These are phyloP conservation scores for Pandemis cinnamomeana DNA, from an alignment of 2,888 invertebrate genomes.

Conservation along the genomic window DNA sequence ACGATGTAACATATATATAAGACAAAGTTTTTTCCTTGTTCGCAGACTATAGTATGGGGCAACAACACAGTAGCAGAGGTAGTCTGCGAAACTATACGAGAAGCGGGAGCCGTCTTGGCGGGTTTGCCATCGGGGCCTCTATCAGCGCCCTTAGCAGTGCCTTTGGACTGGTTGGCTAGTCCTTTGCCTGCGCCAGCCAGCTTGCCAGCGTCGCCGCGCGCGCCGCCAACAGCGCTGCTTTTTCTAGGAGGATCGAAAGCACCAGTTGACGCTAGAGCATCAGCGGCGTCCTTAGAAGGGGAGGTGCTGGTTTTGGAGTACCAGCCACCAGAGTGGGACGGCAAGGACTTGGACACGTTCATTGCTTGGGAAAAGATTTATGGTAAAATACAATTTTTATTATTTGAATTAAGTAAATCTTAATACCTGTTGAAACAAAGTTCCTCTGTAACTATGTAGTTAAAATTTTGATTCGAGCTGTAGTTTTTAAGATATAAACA, in stretches of 20 bases:
- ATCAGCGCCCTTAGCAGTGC: constrained; percentile 64
- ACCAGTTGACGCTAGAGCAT: constrained; percentile 85
- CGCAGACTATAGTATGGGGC: constrained; percentile 74
- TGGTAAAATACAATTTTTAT: constrained; percentile 57
- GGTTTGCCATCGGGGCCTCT: constrained; percentile 74
- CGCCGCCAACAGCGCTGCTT: constrained; percentile 77
- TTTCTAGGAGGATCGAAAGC: constrained; percentile 87
- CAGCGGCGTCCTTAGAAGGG: constrained; percentile 84
- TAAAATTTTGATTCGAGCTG: too few species aligned
- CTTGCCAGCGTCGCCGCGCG: constrained; percentile 51
- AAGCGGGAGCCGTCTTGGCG: constrained; percentile 72
- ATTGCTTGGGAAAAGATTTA: constrained; percentile 81
- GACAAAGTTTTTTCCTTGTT: constrained; percentile 46
- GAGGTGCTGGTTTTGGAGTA: constrained; percentile 87
- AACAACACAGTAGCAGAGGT: constrained; percentile 78
- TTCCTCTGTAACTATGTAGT: too few species aligned
- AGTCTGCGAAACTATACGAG: constrained; percentile 74
- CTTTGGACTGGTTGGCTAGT: constrained; percentile 54
- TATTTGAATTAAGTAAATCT: background rate
- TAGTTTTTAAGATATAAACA: too few species aligned
- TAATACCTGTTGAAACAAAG: too few species aligned
- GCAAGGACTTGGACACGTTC: constrained; percentile 78
- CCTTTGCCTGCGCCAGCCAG: constrained; percentile 64
- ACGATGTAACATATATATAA: background rate
- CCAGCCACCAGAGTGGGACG: constrained; percentile 82